Percentiles rank a stretch among this genome's conserved stretches.
Conservation (phyloP, 2,888 invertebrate genomes). For the Orthonevra nobilis region DNA sequence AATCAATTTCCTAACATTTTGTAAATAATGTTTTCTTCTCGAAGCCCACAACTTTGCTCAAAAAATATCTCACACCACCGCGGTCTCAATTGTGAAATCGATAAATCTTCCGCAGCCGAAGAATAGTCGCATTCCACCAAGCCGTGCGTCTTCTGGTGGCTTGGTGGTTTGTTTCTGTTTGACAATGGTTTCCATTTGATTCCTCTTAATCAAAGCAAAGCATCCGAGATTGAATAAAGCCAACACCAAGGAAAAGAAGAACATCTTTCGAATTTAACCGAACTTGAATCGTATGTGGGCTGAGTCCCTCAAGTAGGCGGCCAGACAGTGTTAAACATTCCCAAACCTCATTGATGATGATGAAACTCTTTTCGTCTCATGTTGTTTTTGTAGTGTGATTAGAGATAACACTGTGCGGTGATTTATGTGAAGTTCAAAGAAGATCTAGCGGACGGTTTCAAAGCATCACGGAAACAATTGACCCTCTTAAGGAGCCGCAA, state of each 20-base stretch:
- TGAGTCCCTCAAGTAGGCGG: conserved; percentile 56
- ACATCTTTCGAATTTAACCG: neutral
- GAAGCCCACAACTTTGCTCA: conserved; percentile 25
- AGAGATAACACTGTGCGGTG: conserved; percentile 23
- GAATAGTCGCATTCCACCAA: conserved; percentile 28
- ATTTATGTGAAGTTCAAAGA: conserved; percentile 34
- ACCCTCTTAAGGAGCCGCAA: conserved; percentile 6
- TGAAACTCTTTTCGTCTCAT: conserved; percentile 13
- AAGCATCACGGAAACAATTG: conserved; percentile 16
- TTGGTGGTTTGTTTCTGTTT: too few relatives aligned
- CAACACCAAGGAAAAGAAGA: conserved; percentile 14
- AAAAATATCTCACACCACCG: conserved; percentile 30
- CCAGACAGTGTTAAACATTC: conserved; percentile 42
- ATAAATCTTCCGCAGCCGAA: conserved; percentile 59
- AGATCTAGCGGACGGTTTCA: neutral
- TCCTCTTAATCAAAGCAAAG: conserved; percentile 50
- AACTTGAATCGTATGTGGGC: conserved; percentile 57
- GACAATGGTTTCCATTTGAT: conserved; percentile 30
- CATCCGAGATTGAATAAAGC: conserved; percentile 36
- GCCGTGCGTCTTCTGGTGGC: neutral
- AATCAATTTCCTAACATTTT: conserved; percentile 54
- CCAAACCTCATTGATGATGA: conserved; percentile 17
- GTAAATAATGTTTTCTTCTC: conserved; percentile 18
- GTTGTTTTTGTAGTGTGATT: neutral
- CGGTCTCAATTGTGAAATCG: conserved; percentile 56